These are phyloP conservation scores for Argyresthia goedartella DNA, from an alignment of 2,888 invertebrate species.

Conservation along the genomic window DNA sequence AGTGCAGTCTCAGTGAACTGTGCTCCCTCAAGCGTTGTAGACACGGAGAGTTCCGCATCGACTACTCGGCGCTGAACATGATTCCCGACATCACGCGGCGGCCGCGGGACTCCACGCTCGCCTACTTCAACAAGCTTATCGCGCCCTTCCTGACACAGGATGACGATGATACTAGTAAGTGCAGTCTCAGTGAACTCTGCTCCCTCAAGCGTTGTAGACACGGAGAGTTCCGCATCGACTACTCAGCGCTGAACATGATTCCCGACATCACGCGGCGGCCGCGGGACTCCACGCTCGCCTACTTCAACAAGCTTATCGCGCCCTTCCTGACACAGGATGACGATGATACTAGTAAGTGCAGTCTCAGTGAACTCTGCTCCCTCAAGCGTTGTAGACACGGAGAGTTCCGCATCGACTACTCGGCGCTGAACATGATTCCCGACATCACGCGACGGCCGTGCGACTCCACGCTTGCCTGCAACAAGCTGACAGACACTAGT, in stretches of 20 bases:
- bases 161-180: conserved; percentile 59
- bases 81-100: conserved; percentile 92
- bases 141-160: conserved; percentile 76
- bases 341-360: conserved; percentile 69
- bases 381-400: too few relatives aligned
- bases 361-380: too few relatives aligned
- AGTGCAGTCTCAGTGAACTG: too few relatives aligned
- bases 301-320: conserved; percentile 84
- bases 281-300: conserved; percentile 79
- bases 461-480: conserved; percentile 81
- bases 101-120: conserved; percentile 82
- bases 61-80: conserved; percentile 93
- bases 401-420: conserved; percentile 98
- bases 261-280: conserved; percentile 93
- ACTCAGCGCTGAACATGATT: conserved; percentile 92
- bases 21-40: too few relatives aligned
- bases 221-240: conserved; percentile 98
- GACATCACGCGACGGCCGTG: conserved; percentile 91
- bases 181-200: too few relatives aligned
- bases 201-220: too few relatives aligned
- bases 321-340: conserved; percentile 75
- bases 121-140: conserved; percentile 85
- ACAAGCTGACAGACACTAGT: conserved; percentile 70
- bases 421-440: conserved; percentile 91
- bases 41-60: conserved; percentile 98